These are phyloP conservation scores for Mycalesis mineus DNA, from an alignment of 2,888 invertebrate species.

Conservation along the genomic window DNA sequence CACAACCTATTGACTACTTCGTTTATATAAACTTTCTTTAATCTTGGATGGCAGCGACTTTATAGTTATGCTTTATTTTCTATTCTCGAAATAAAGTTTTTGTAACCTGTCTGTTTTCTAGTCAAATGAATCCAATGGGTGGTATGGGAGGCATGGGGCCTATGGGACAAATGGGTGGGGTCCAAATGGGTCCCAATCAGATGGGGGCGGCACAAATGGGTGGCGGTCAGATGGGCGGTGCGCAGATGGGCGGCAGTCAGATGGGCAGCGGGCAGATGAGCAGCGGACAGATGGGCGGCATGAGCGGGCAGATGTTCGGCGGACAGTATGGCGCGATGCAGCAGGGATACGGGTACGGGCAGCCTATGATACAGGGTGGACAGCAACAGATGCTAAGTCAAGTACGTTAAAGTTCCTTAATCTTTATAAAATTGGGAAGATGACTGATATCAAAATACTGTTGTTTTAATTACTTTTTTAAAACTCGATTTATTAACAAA, in stretches of 20 bases:
- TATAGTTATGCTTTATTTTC: too few relatives aligned
- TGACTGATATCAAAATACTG: too few relatives aligned
- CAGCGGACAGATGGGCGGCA: conserved; percentile 63
- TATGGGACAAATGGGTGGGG: conserved; percentile 54
- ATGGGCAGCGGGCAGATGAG: conserved; percentile 61
- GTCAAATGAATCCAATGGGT: conserved; percentile 73
- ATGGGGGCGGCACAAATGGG: conserved; percentile 58
- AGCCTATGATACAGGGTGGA: conserved; percentile 74
- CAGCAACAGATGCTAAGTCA: conserved; percentile 76
- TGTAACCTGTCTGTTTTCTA: conserved; percentile 31
- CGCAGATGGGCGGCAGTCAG: conserved; percentile 59
- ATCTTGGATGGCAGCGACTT: too few relatives aligned
- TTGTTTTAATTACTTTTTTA: too few relatives aligned
- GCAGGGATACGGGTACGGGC: conserved; percentile 68
- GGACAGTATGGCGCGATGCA: conserved; percentile 82
- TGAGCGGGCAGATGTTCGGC: conserved; percentile 78
- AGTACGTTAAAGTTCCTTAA: conserved; percentile 37
- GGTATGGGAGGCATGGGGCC: conserved; percentile 68
- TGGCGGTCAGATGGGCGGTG: conserved; percentile 58
- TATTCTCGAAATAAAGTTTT: not conserved
- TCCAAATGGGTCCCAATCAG: conserved; percentile 66
- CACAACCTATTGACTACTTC: too few relatives aligned
- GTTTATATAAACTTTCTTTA: too few relatives aligned
- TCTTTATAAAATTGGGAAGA: not conserved
- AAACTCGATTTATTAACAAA: too few relatives aligned